These are phyloP conservation scores for Echinarachnius parma DNA, from an alignment of 53 echinoderm and acorn worm genomes.

Conservation along the genomic window DNA sequence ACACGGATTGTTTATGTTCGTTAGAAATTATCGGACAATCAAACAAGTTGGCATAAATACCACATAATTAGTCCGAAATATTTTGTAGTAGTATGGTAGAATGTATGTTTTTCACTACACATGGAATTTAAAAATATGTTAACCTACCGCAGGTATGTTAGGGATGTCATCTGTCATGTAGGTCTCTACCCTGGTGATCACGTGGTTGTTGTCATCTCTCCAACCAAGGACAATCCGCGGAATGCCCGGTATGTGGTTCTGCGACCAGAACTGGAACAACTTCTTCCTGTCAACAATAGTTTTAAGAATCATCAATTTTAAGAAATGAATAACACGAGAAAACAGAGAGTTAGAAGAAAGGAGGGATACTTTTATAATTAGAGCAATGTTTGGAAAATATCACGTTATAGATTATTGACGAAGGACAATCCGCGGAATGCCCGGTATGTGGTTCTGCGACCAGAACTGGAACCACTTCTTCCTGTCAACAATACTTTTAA, in stretches of 20 bases:
- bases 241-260: constrained; percentile 35
- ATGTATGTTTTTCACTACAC: too few relatives aligned
- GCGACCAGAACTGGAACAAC: constrained; percentile 32
- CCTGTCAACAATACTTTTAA: too few relatives aligned
- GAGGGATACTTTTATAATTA: background rate
- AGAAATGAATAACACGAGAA: too few relatives aligned
- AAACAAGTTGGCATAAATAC: too few relatives aligned
- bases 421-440: constrained; percentile 15
- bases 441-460: constrained; percentile 38
- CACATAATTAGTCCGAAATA: too few relatives aligned
- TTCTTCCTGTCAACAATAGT: constrained; percentile 35
- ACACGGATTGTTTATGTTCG: too few relatives aligned
- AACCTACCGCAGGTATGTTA: constrained; percentile 1
- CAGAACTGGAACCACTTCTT: constrained; percentile 34
- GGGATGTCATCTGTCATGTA: constrained; percentile 38
- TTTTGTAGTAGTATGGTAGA: too few relatives aligned
- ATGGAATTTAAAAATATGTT: background rate
- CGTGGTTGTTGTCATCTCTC: constrained; percentile 28
- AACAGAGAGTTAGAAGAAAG: background rate
- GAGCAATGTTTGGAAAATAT: too few relatives aligned
- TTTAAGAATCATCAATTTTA: too few relatives aligned
- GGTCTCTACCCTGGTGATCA: constrained; percentile 32
- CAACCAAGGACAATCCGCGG: constrained; percentile 17
- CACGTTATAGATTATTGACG: too few relatives aligned
- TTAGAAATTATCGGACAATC: too few relatives aligned